Base-by-base conservation (phyloP, 2,888 invertebrate species). In the Furcula furcula region DNA sequence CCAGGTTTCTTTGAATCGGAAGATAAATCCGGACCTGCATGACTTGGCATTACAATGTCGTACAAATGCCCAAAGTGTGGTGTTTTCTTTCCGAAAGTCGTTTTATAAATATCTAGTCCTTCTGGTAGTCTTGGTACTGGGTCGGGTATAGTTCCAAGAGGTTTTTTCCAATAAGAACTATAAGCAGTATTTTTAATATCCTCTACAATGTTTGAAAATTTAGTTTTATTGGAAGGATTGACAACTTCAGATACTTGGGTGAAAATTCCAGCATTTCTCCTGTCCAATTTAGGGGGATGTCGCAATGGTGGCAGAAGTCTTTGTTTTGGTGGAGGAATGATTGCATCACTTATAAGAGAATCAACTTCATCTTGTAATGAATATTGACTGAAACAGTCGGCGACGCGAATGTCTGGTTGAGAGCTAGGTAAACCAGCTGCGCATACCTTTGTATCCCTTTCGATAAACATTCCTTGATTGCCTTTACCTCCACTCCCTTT, bases 401-500 rank as follows among this genome's bases (percentile, higher is more conserved):
- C 18, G 0, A 71, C 47, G 0, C 19, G 11, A 4, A 37, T 10
- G 1, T 46, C 35, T 0, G 57, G 33, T 27, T 70, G 66, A 6
- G 45, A 41, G 2, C 51, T 52, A 2, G 54, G 47, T 14, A 52
- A 1, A 0, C 76, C 74, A 1, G 72, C 75, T 1, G 72, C 68
- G 28, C 56, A 62, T 21, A 75, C 45, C 1, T 50, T 45, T 1
- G 54, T 44, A 31, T 52, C 55, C 35, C 73, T 62, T 29, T 74
- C 69, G 15, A 55, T 60, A 43, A 72, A 71, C 57, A 50, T 55
- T 2, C 67, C 67, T 15, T 34, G 20, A 33, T 76, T 76, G 10
- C 72, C 72, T 44, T 71, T 73, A 1, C 73, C 72, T 0, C 70
- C 69, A 9, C 49, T 44, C 11, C n/a, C n/a, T n/a, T 46, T 52